A percentile compares a stretch with the other conserved stretches of the same genome.
phyloP scores from a whole-genome alignment of 2,797 vertebrate species.

The Mormyrops attenuatus region DNA sequence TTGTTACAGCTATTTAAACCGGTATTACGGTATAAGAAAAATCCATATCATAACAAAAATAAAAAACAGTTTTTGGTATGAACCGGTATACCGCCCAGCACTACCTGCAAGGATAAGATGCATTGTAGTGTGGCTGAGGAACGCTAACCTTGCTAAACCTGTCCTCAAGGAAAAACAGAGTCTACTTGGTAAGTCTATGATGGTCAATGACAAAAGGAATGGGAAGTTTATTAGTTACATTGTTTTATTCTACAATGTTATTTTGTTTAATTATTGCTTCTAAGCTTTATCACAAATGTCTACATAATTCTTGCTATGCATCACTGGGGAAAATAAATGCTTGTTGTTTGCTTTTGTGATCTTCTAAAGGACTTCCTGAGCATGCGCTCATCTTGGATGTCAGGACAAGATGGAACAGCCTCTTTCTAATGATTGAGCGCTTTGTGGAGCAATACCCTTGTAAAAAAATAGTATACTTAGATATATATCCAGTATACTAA shows the following conservation, averaged over 20 bases:
- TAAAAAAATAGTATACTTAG: too few species aligned
- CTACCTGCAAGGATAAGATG: too few species aligned
- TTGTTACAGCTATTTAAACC: too few species aligned
- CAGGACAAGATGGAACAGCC: not conserved
- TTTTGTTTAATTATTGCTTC: not conserved
- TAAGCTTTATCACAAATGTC: not conserved
- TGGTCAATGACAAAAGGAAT: not conserved
- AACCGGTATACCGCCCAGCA: too few species aligned
- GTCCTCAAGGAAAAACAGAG: too few species aligned
- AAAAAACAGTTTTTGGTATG: too few species aligned
- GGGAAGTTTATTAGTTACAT: not conserved
- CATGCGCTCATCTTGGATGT: not conserved
- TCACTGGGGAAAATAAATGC: not conserved
- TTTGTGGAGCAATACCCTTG: not conserved
- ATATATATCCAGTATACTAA: too few species aligned
- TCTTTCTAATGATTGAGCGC: too few species aligned
- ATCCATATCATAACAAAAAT: too few species aligned
- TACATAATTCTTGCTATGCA: not conserved
- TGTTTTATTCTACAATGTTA: not conserved
- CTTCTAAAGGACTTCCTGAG: not conserved
- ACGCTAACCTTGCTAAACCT: too few species aligned
- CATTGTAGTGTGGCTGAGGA: too few species aligned
- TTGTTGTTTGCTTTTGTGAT: not conserved
- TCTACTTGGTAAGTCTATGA: not conserved
- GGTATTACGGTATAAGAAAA: too few species aligned